phyloP scores from a whole-genome alignment of 2,797 vertebrate species.

The Clarias laeviceps region DNA sequence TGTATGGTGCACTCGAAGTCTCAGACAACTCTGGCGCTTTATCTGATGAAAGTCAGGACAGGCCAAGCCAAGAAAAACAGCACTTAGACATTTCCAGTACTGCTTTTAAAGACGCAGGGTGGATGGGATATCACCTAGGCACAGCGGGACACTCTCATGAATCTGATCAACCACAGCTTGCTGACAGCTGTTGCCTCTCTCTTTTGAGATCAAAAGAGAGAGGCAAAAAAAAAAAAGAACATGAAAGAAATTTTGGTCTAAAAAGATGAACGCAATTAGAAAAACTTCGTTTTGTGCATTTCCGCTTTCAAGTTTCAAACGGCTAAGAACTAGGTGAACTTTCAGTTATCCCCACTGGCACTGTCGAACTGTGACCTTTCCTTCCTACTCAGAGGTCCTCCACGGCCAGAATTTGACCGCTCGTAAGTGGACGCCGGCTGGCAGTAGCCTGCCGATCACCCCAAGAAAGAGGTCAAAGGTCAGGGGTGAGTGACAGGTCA shows the following conservation, averaged over 20 bases:
- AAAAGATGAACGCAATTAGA: not conserved
- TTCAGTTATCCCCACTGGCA: not conserved
- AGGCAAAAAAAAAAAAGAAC: not conserved
- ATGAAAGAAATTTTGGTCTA: not conserved
- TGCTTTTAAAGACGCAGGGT: conserved; percentile 23
- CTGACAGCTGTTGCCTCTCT: conserved; percentile 37
- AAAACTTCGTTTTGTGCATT: not conserved
- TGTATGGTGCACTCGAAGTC: conserved; percentile 29
- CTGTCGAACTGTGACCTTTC: conserved; percentile 18
- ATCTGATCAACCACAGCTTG: conserved; percentile 18
- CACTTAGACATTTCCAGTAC: conserved; percentile 11
- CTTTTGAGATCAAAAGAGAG: conserved; percentile 1
- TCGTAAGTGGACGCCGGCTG: conserved; percentile 27
- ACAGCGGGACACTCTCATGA: conserved; percentile 4
- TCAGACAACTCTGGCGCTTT: conserved; percentile 15
- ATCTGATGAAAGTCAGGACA: conserved; percentile 35
- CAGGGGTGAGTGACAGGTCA: conserved; percentile 58
- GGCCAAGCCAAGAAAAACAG: conserved; percentile 38
- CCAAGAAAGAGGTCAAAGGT: conserved; percentile 50
- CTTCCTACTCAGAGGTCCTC: conserved; percentile 13
- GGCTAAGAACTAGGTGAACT: not conserved
- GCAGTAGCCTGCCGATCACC: conserved; percentile 47
- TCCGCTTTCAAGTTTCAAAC: conserved; percentile 10
- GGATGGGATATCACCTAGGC: conserved; percentile 35
- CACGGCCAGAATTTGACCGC: conserved; percentile 35